Base-by-base conservation (phyloP, 1,140 invertebrate genomes). In the Arctopsyche grandis region DNA sequence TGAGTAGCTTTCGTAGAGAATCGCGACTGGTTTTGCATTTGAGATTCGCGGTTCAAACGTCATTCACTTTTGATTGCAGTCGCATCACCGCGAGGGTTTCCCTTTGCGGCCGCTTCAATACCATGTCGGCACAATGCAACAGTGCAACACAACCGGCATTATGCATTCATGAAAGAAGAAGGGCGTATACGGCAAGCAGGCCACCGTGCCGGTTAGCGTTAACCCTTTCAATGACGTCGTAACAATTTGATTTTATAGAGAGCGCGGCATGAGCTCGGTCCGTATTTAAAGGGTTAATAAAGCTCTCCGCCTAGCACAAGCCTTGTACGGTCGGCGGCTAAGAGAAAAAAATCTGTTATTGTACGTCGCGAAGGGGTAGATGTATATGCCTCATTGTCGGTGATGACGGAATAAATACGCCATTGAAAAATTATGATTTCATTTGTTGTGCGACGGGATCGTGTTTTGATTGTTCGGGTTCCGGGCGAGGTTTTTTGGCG, bases 41-140 rank as follows among this genome's bases (percentile, higher is more conserved):
- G 12, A 52, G 3, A 10, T 52, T 16, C 63, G 63, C 63, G 63
- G 63, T 66, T 66, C 63, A 66, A 66, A 66, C 63, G 63, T 66
- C 63, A 66, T 22, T 66, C 63, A 66, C 63, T 66, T 38, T 66
- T 66, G 22, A 66, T 66, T 26, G 38, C 58, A 77, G 1, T 38
- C 29, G 7, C n/a, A n/a, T n/a, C n/a, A n/a, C n/a, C n/a, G n/a
- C n/a, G n/a, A n/a, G n/a, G 73, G 73, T 43, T 52, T 75, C 70
- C 1, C 16, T 73, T 73, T 77, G 75, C 26, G 75, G 75, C 29
- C 21, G 12, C 16, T n/a, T 63, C 5, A 44, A 38, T 69, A 26
- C 60, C 26, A 66, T 46, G 12, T 46, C n/a, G n/a, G n/a, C n/a
- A n/a, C n/a, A n/a, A n/a, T n/a, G n/a, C n/a, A n/a, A n/a, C n/a